Evolutionary conservation across 1,140 invertebrate species (phyloP).

Genomic region (Drosophila leontia): DNA sequence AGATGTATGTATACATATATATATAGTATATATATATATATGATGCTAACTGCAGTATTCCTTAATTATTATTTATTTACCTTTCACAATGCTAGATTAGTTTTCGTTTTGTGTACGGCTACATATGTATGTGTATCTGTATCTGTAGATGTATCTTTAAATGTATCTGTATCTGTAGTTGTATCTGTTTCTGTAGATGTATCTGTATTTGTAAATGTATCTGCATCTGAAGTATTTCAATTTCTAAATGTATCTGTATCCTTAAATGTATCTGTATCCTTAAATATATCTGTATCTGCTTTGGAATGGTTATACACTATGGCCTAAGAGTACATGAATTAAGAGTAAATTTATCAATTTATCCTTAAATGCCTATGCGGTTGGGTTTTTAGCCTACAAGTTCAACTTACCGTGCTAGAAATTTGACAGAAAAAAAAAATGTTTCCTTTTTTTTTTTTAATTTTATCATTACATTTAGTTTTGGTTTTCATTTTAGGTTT

Average conservation of each 20-base stretch:
- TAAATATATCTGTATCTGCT: conserved; percentile 19
- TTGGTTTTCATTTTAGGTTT: conserved; percentile 15
- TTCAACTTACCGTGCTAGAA: conserved; percentile 69
- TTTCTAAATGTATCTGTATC: not conserved
- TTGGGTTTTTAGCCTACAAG: conserved; percentile 57
- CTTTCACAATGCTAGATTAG: conserved; percentile 57
- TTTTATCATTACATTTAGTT: conserved; percentile 26
- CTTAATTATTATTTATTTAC: conserved; percentile 42
- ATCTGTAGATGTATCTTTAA: conserved; percentile 6
- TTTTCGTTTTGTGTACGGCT: conserved; percentile 58
- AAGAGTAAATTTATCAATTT: conserved; percentile 35
- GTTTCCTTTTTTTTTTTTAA: not conserved
- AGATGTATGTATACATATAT: conserved; percentile 43
- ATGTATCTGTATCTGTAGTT: conserved; percentile 25
- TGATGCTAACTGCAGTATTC: conserved; percentile 63
- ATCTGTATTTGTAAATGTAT: conserved; percentile 30
- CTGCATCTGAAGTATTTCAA: not conserved
- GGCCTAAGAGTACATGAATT: conserved; percentile 62
- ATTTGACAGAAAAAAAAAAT: conserved; percentile 59
- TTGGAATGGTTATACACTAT: conserved; percentile 37
- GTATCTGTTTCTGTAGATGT: conserved; percentile 25
- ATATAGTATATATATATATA: conserved; percentile 42
- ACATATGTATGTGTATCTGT: conserved; percentile 37
- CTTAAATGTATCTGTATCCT: conserved; percentile 12
- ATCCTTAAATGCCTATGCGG: conserved; percentile 45